A percentile compares a stretch with the other conserved stretches of the same genome.
Evolutionary conservation across 1,140 invertebrate genomes (phyloP).

Genomic region (Zelostemma sp.): DNA sequence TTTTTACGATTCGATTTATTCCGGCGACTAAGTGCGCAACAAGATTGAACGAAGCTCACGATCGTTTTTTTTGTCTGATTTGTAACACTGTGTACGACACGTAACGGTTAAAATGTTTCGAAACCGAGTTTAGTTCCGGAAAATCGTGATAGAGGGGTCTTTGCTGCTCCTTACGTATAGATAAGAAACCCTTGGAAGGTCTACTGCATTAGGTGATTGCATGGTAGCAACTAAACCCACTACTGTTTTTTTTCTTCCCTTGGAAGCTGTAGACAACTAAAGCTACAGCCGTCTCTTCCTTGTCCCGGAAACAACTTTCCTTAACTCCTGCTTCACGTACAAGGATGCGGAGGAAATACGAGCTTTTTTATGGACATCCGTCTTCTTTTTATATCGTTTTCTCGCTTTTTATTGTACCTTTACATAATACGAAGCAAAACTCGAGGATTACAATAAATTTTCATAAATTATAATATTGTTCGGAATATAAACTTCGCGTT

Average conservation of each 20-base stretch:
- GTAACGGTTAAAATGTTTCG: slow-evolving; percentile 11
- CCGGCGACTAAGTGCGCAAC: background rate
- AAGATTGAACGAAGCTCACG: background rate
- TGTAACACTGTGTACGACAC: slow-evolving; percentile 11
- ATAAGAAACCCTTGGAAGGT: slow-evolving; percentile 16
- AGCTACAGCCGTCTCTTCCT: slow-evolving; percentile 2
- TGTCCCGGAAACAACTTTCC: slow-evolving; percentile 6
- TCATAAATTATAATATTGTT: background rate
- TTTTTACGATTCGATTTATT: background rate
- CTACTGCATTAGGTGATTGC: slow-evolving; percentile 56
- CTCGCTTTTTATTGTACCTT: background rate
- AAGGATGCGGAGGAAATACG: background rate
- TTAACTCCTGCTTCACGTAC: slow-evolving; percentile 1
- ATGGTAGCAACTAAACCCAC: slow-evolving; percentile 15
- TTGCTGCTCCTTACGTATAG: slow-evolving; percentile 7
- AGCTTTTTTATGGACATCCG: slow-evolving; percentile 7
- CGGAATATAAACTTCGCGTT: too few species aligned
- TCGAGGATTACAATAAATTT: background rate
- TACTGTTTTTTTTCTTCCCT: slow-evolving; percentile 5
- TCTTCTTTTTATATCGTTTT: background rate
- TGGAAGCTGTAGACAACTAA: slow-evolving; percentile 1
- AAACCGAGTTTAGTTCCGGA: slow-evolving; percentile 5
- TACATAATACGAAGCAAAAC: background rate
- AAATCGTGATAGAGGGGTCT: slow-evolving; percentile 13
- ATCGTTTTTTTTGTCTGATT: background rate